Evolutionary conservation across 2,113 vertebrate species (phyloP).

Genomic region (Bujurquina vittata): DNA sequence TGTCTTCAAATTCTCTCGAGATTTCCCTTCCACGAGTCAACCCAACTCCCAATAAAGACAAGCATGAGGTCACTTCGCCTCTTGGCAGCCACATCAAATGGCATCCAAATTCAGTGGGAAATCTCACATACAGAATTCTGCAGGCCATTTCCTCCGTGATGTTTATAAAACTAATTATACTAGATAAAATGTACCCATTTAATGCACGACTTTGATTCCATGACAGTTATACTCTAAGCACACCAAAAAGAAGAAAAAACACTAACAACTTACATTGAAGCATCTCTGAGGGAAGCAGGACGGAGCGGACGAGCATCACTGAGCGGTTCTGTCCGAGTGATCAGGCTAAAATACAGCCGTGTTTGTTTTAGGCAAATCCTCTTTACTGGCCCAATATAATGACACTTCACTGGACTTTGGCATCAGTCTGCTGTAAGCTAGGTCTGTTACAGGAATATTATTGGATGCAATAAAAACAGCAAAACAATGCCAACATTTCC

Average conservation of each 20-base stretch:
- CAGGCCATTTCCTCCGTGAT: background rate
- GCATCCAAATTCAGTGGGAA: background rate
- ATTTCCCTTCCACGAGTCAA: background rate
- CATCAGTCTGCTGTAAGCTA: background rate
- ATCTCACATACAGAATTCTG: background rate
- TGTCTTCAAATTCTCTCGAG: background rate
- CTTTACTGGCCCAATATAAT: background rate
- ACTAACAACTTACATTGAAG: slow-evolving; percentile 9
- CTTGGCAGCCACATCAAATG: background rate
- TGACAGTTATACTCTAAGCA: background rate
- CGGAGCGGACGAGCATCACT: background rate
- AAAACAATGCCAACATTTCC: fast-evolving
- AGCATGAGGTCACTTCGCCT: background rate
- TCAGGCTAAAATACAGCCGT: background rate
- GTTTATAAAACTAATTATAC: background rate
- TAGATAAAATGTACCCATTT: background rate
- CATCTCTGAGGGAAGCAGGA: background rate
- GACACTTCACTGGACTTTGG: background rate
- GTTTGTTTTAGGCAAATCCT: slow-evolving; percentile 41
- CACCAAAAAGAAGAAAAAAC: fast-evolving
- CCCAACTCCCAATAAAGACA: background rate
- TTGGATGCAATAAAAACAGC: background rate
- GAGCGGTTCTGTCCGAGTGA: background rate
- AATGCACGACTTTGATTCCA: background rate
- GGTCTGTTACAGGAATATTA: background rate